A percentile compares a stretch with the other conserved stretches of the same genome.
These are phyloP conservation scores for Drosophila aff. DNA, from an alignment of 1,140 invertebrate genomes.

Conservation along the genomic window DNA sequence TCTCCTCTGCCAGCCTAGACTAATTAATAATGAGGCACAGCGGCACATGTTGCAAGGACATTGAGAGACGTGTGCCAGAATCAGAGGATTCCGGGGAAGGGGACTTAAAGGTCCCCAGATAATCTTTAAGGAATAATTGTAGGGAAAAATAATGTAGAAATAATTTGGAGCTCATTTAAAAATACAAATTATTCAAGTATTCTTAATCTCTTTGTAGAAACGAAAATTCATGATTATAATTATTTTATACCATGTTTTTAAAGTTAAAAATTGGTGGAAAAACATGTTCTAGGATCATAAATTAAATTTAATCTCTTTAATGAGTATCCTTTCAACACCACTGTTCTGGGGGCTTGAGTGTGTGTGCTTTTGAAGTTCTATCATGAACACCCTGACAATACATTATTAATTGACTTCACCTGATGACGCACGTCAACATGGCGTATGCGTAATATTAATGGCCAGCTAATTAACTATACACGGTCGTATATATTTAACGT, in stretches of 20 bases:
- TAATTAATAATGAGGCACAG: slow-evolving; percentile 72
- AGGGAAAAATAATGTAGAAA: too few species aligned
- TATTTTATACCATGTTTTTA: background rate
- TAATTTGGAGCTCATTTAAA: background rate
- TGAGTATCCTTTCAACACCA: background rate
- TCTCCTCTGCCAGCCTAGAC: slow-evolving; percentile 30
- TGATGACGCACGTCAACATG: slow-evolving; percentile 65
- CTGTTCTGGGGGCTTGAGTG: background rate
- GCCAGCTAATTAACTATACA: slow-evolving; percentile 74
- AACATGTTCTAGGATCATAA: background rate
- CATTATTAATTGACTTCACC: slow-evolving; percentile 73
- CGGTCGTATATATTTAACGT: slow-evolving; percentile 5
- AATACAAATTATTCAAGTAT: background rate
- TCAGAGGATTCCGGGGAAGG: slow-evolving; percentile 7
- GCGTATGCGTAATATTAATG: slow-evolving; percentile 76
- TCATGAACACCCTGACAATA: slow-evolving; percentile 53
- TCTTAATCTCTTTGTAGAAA: background rate
- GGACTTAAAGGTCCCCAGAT: background rate
- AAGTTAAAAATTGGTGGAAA: background rate
- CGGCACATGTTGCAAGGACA: slow-evolving; percentile 67
- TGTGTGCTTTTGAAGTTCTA: slow-evolving; percentile 47
- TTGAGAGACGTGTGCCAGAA: slow-evolving; percentile 16
- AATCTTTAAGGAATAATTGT: background rate
- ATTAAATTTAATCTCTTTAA: background rate
- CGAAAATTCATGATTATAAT: background rate